phyloP scores from a whole-genome alignment of 2,888 invertebrate species.

The Muschampia plurimacula region DNA sequence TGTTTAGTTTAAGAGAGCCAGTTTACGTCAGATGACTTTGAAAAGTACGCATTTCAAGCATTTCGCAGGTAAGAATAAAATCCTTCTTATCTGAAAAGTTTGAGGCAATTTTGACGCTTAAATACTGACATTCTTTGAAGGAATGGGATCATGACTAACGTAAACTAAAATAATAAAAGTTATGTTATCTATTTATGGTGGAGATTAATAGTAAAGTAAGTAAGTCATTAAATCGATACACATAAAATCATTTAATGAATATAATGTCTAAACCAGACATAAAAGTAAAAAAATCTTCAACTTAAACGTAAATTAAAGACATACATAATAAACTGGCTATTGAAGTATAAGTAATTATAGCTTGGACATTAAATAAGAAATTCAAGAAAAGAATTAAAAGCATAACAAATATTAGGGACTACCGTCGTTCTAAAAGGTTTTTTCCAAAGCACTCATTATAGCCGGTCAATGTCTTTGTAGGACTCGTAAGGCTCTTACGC shows the following conservation, averaged over 20 bases:
- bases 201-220: too few species aligned
- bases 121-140: slow-evolving; percentile 9
- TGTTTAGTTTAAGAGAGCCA: slow-evolving; percentile 72
- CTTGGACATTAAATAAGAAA: neutral
- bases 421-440: slow-evolving; percentile 53
- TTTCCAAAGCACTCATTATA: slow-evolving; percentile 65
- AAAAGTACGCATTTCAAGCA: slow-evolving; percentile 64
- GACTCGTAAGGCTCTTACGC: slow-evolving; percentile 61
- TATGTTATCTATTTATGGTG: neutral
- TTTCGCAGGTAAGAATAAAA: slow-evolving; percentile 37
- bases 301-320: neutral
- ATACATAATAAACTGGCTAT: neutral
- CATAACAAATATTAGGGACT: slow-evolving; percentile 50
- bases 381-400: slow-evolving; percentile 41
- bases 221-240: too few species aligned
- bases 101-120: slow-evolving; percentile 18
- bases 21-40: slow-evolving; percentile 71
- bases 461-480: slow-evolving; percentile 55
- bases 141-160: neutral
- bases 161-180: neutral
- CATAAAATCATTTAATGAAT: too few species aligned
- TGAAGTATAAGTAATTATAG: neutral
- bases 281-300: neutral
- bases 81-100: slow-evolving; percentile 26
- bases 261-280: too few species aligned